Conservation (phyloP, 2,113 vertebrate species). For the Eurystomus gularis region DNA sequence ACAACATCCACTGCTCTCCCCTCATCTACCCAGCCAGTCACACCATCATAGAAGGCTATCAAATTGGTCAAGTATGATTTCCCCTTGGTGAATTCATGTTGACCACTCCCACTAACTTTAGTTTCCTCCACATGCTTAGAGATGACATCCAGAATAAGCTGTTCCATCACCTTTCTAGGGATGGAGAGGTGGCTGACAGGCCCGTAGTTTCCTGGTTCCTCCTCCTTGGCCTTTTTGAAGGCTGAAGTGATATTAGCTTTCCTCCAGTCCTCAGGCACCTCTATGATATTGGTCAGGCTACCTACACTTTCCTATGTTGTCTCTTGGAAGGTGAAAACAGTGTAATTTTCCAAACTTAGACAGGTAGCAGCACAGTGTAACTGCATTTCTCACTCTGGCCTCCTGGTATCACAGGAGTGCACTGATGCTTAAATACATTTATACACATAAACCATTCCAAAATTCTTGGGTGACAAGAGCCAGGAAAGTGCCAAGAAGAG, state of each 20-base stretch:
- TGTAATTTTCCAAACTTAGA: not conserved
- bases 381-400: not conserved
- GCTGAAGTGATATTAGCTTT: too few relatives aligned
- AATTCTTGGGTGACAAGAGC: not conserved
- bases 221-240: too few relatives aligned
- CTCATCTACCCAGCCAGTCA: not conserved
- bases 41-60: not conserved
- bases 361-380: not conserved
- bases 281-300: not conserved
- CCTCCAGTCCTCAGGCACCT: not conserved
- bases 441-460: not conserved
- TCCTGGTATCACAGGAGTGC: not conserved
- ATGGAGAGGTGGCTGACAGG: not conserved
- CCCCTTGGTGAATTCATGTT: not conserved
- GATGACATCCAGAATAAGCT: not conserved
- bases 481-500: not conserved
- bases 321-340: not conserved
- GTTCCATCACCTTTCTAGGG: not conserved
- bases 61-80: not conserved
- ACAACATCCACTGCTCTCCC: not conserved
- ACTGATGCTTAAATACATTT: not conserved
- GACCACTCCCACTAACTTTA: not conserved
- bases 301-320: fast-evolving
- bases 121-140: not conserved
- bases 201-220: not conserved